A percentile compares a stretch with the other conserved stretches of the same genome.
Evolutionary conservation across 2,797 vertebrate genomes (phyloP).

Genomic region (Diceros bicornis): DNA sequence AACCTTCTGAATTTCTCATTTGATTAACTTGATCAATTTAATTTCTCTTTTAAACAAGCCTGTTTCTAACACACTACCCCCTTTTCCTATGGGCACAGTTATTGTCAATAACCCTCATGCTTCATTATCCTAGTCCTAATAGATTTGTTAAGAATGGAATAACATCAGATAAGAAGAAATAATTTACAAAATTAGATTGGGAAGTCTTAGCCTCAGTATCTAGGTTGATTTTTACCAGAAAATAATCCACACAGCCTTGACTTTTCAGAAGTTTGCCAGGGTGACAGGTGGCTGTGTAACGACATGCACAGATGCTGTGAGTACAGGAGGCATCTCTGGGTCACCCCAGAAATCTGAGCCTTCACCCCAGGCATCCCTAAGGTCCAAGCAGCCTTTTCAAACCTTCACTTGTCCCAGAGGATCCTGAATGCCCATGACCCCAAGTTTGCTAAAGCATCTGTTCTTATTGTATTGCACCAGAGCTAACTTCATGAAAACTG

Average conservation of each 20-base stretch:
- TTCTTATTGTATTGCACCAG: constrained; percentile 10
- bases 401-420: neutral
- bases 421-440: neutral
- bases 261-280: constrained; percentile 38
- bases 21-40: constrained; percentile 74
- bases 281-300: constrained; percentile 41
- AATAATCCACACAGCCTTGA: neutral
- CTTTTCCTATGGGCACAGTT: constrained; percentile 60
- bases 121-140: constrained; percentile 64
- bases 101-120: constrained; percentile 46
- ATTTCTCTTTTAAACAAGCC: constrained; percentile 76
- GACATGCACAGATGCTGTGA: constrained; percentile 62
- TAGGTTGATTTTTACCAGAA: neutral
- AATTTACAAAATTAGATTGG: constrained; percentile 39
- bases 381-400: constrained; percentile 60
- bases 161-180: constrained; percentile 19
- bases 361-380: constrained; percentile 24
- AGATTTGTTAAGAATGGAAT: constrained; percentile 66
- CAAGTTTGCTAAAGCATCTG: constrained; percentile 9
- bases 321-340: neutral
- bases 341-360: constrained; percentile 33
- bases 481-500: constrained; percentile 5
- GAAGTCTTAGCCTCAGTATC: neutral
- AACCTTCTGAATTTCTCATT: constrained; percentile 70
- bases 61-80: constrained; percentile 42